Base-by-base conservation (phyloP, 2,797 vertebrate genomes). In the Semaprochilodus insignis region DNA sequence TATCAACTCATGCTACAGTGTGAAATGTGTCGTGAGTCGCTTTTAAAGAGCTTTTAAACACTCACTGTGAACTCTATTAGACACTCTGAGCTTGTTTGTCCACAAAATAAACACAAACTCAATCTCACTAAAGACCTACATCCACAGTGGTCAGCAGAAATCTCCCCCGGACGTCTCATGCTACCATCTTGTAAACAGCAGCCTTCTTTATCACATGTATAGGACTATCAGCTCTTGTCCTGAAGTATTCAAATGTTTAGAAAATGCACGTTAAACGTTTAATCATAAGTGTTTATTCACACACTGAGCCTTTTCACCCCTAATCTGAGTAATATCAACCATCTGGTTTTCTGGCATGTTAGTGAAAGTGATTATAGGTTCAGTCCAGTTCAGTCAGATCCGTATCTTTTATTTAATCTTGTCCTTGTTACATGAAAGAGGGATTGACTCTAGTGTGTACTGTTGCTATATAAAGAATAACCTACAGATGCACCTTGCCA, bases 291-390 rank as follows among this genome's bases (percentile, higher is more conserved):
- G 0, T 63, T 66, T 34, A 34, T 1, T 36, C 16, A 34, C 14
- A 17, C 6, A 3, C 27, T 19, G 31, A 67, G 2, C 17, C 65
- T 67, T 67, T 67, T 34, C 14, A 34, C 63, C 16, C 16, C 31
- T 66, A 40, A 21, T n/a, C 34, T 67, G 31, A 67, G 31, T 67
- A 67, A 67, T 67, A 40, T 21, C 65, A 40, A 67, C 65, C 65
- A 67, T 67, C 65, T 67, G 65, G n/a, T 25, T 67, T 34, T 34
- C 27, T 34, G 25, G 63, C 27, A 66, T 34, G 16, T 34, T 36
- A 36, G 4, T 14, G 13, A 0, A 66, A 66, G 63, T 1, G 65
- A 36, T 67, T 67, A 67, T 19, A 34, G 65, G 31, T 11, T 34
- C 17, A 67, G 2, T 40, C 3, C 34, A 34, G 27, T 67, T 67